Conservation (phyloP, 2,113 vertebrate genomes). For the Aleadryas rufinucha region DNA sequence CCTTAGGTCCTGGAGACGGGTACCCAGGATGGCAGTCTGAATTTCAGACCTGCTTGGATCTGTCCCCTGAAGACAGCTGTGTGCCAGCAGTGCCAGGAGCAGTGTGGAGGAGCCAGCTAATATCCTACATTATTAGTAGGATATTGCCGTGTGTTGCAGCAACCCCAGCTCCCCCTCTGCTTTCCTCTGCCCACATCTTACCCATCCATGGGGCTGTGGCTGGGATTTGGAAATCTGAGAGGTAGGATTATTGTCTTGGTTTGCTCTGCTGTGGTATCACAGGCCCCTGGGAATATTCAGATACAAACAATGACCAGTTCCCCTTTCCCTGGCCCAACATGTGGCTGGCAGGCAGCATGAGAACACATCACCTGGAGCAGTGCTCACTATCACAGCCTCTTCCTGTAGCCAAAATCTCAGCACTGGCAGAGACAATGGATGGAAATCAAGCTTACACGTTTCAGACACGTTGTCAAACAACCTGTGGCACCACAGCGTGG, state of each 20-base stretch:
- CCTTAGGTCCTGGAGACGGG: not conserved
- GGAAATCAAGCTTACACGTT: not conserved
- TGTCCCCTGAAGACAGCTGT: not conserved
- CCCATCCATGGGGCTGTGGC: not conserved
- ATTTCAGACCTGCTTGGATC: not conserved
- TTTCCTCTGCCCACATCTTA: not conserved
- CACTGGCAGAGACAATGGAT: not conserved
- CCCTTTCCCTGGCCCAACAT: accelerated
- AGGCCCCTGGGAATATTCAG: not conserved
- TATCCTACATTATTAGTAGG: accelerated
- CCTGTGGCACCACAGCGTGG: accelerated
- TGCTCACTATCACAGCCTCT: not conserved
- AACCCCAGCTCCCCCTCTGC: not conserved
- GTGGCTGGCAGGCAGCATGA: not conserved
- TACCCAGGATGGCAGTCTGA: not conserved
- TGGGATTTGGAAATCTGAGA: not conserved
- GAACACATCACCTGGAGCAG: not conserved
- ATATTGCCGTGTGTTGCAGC: not conserved
- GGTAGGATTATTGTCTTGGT: not conserved
- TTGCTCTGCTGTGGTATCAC: not conserved
- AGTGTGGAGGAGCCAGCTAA: accelerated
- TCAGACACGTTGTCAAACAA: not conserved
- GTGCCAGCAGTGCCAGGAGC: not conserved
- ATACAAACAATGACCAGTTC: not conserved
- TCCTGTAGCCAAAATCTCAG: not conserved